Percentiles rank a stretch among this genome's conserved stretches.
phyloP scores from a whole-genome alignment of 2,797 vertebrate species.

The Tarsius wallacei region DNA sequence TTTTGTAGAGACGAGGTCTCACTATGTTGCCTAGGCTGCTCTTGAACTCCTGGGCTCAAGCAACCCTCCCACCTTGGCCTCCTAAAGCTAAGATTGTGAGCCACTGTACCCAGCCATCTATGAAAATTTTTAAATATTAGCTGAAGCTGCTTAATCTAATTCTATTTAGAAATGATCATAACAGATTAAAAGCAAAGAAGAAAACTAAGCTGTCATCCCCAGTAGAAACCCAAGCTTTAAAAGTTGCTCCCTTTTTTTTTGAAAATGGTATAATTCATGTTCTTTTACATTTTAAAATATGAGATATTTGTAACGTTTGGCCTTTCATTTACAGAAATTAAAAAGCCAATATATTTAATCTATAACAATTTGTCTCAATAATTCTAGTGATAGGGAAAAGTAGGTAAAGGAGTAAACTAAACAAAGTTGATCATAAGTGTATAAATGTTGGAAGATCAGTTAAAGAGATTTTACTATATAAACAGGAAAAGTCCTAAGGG shows the following conservation, averaged over 20 bases:
- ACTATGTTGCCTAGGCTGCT: too few relatives aligned
- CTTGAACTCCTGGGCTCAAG: too few relatives aligned
- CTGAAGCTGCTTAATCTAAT: slow-evolving; percentile 54
- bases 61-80: too few relatives aligned
- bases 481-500: slow-evolving; percentile 52
- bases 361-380: slow-evolving; percentile 29
- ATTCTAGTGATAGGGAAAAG: background rate
- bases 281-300: slow-evolving; percentile 47
- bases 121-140: background rate
- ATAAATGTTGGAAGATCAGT: background rate
- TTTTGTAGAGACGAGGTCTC: too few relatives aligned
- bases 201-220: background rate
- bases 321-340: slow-evolving; percentile 58
- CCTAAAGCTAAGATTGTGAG: too few relatives aligned
- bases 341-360: slow-evolving; percentile 21
- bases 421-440: background rate
- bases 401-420: slow-evolving; percentile 29
- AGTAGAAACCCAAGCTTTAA: background rate
- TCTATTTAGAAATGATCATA: slow-evolving; percentile 36
- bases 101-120: background rate
- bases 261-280: background rate
- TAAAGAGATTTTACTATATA: slow-evolving; percentile 59
- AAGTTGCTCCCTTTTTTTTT: background rate
- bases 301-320: background rate
- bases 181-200: slow-evolving; percentile 61